Conservation (phyloP, 2,797 vertebrate species). For the Emys orbicularis region DNA sequence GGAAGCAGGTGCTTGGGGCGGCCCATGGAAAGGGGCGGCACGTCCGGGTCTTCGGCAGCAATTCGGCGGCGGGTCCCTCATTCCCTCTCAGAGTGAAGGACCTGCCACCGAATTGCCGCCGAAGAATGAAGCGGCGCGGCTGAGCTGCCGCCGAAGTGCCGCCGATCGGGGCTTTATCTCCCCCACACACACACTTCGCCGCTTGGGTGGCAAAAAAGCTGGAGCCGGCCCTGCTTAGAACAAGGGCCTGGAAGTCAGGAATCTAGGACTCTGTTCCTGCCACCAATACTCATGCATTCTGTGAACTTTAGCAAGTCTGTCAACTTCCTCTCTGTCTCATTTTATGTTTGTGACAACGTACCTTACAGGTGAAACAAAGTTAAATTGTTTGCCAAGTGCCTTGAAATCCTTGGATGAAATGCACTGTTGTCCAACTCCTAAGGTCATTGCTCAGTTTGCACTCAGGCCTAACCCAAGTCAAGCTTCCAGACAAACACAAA, state of each 20-base stretch:
- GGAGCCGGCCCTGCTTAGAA: fast-evolving
- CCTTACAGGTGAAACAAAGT: slow-evolving; percentile 16
- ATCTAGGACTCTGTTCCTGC: neutral
- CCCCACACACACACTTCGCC: too few species aligned
- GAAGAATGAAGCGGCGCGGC: too few species aligned
- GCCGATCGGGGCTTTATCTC: too few species aligned
- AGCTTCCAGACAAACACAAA: neutral
- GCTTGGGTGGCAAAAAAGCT: too few species aligned
- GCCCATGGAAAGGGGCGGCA: too few species aligned
- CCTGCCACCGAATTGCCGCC: too few species aligned
- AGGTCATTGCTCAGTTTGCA: neutral
- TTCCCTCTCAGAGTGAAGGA: too few species aligned
- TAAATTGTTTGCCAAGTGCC: neutral
- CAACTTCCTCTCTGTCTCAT: neutral
- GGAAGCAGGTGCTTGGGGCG: too few species aligned
- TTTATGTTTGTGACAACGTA: neutral
- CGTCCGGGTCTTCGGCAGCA: too few species aligned
- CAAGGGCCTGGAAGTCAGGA: neutral
- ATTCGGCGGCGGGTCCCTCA: too few species aligned
- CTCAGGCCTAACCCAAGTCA: neutral
- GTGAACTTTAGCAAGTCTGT: slow-evolving; percentile 8
- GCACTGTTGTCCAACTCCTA: neutral
- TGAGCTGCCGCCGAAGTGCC: too few species aligned
- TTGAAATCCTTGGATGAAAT: slow-evolving; percentile 2
- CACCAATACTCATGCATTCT: fast-evolving